Percentiles rank a stretch among this genome's conserved stretches.
Evolutionary conservation across 2,113 vertebrate genomes (phyloP).

Genomic region (Sitta europaea): DNA sequence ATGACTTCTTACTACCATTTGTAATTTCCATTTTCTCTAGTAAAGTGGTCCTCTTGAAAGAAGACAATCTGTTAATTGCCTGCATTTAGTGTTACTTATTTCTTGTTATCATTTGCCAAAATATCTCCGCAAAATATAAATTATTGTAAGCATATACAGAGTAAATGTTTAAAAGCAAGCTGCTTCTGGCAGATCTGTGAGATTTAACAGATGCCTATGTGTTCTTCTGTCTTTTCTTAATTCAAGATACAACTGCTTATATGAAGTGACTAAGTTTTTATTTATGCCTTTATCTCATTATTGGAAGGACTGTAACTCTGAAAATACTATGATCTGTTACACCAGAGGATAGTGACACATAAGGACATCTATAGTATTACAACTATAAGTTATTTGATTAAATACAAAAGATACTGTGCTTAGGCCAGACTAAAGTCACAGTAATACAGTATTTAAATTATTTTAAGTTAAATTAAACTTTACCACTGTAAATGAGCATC

Average conservation of each 20-base stretch:
- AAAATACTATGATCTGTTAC: neutral
- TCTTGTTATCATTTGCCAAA: neutral
- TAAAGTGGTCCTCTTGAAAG: neutral
- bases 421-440: neutral
- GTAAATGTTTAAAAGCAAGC: neutral
- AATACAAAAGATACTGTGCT: neutral
- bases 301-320: neutral
- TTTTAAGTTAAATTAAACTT: conserved; percentile 2
- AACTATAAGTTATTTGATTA: neutral
- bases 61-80: neutral
- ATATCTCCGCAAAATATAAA: neutral
- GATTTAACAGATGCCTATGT: neutral
- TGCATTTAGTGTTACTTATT: neutral
- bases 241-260: neutral
- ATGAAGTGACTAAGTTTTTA: neutral
- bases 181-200: neutral
- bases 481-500: neutral
- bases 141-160: neutral
- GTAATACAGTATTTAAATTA: neutral
- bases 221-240: neutral
- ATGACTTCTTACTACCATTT: neutral
- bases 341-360: neutral
- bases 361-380: neutral
- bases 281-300: neutral
- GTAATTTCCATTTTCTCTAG: neutral